These are phyloP conservation scores for Chironomus striatipennis DNA, from an alignment of 1,140 invertebrate species.

Conservation along the genomic window DNA sequence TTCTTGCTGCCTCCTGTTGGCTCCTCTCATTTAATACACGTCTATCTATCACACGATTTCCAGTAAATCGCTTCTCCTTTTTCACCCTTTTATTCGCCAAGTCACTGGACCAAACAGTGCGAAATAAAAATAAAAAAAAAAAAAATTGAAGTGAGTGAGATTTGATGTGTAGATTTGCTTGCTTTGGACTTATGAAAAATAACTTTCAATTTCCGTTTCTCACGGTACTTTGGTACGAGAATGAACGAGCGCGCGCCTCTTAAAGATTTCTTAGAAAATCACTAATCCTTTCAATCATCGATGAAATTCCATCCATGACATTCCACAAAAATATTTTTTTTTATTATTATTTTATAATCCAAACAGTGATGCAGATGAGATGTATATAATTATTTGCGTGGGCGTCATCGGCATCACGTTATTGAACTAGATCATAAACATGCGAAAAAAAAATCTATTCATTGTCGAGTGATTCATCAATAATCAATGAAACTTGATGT, in stretches of 20 bases:
- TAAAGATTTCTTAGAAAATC: background rate
- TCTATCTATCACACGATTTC: slow-evolving; percentile 20
- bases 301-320: slow-evolving; percentile 2
- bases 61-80: slow-evolving; percentile 11
- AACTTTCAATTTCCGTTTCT: slow-evolving; percentile 16
- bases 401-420: background rate
- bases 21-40: background rate
- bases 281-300: background rate
- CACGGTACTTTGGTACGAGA: background rate
- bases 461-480: background rate
- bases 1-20: slow-evolving; percentile 4
- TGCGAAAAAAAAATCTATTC: too few species aligned
- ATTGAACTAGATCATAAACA: slow-evolving; percentile 7
- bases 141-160: too few species aligned
- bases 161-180: too few species aligned
- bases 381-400: background rate
- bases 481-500: too few species aligned
- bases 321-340: background rate
- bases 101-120: background rate
- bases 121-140: background rate
- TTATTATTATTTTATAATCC: background rate
- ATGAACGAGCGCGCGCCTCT: background rate
- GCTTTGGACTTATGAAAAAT: slow-evolving; percentile 1
- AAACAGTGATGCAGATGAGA: background rate
- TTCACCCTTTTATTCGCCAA: background rate